phyloP scores from a whole-genome alignment of 2,113 vertebrate genomes.

The Mixornis gularis region DNA sequence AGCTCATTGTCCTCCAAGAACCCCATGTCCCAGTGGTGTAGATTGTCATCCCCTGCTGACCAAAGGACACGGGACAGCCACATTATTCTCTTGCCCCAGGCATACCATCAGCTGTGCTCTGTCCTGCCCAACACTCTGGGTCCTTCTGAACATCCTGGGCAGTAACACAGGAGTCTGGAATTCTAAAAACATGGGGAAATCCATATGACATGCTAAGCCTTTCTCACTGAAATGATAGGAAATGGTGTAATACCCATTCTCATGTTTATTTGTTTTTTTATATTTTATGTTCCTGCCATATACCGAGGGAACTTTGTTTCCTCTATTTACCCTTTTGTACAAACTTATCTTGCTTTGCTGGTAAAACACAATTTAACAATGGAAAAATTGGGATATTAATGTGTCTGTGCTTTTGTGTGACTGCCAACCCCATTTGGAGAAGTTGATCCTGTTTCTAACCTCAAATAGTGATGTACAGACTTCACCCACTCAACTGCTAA shows the following conservation, averaged over 20 bases:
- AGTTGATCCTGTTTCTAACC: background rate
- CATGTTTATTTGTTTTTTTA: background rate
- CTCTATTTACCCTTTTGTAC: background rate
- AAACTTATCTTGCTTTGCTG: background rate
- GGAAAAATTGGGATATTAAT: background rate
- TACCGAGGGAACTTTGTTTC: background rate
- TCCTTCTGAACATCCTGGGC: fast-evolving
- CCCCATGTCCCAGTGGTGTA: background rate
- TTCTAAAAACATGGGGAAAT: background rate
- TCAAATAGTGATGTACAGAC: background rate
- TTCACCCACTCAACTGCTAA: background rate
- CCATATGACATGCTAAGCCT: background rate
- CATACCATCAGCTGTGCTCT: background rate
- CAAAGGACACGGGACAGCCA: background rate
- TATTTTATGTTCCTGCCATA: background rate
- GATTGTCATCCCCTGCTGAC: background rate
- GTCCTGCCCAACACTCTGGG: fast-evolving
- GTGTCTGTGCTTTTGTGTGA: background rate
- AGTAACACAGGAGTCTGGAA: background rate
- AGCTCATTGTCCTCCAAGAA: background rate
- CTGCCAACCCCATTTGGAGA: background rate
- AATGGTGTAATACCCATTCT: background rate
- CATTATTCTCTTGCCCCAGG: too few relatives aligned
- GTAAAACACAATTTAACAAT: background rate
- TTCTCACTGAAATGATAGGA: background rate